A percentile compares a stretch with the other conserved stretches of the same genome.
Evolutionary conservation across 1,140 invertebrate species (phyloP).

Genomic region (Drosophila murphyi): DNA sequence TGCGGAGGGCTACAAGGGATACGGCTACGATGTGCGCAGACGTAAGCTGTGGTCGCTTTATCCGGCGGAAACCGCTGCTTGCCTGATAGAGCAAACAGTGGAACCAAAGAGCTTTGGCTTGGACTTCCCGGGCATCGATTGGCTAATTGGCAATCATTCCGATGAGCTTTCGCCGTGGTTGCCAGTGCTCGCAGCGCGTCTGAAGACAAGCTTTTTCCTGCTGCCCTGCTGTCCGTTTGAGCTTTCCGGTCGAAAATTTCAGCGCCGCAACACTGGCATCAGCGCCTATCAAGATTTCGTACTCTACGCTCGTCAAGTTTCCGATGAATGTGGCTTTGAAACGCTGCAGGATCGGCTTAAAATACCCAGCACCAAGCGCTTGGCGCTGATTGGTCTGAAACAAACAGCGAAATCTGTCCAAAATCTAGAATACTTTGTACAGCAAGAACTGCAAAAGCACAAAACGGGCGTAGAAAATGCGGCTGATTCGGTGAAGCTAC

Average conservation of each 20-base stretch:
- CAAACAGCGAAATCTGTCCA: constrained; percentile 57
- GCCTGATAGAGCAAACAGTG: constrained; percentile 87
- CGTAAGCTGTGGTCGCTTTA: constrained; percentile 96
- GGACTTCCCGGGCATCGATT: constrained; percentile 92
- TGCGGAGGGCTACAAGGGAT: constrained; percentile 93
- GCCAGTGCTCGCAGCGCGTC: constrained; percentile 94
- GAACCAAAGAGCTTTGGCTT: constrained; percentile 88
- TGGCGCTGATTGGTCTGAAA: constrained; percentile 91
- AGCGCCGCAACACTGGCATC: constrained; percentile 87
- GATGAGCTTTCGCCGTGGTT: constrained; percentile 99
- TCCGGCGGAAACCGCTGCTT: constrained; percentile 85
- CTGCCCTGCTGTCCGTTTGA: constrained; percentile 97
- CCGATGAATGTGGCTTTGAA: constrained; percentile 90
- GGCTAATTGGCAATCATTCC: constrained; percentile 99
- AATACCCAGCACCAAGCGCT: constrained; percentile 98
- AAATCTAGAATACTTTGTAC: constrained; percentile 85
- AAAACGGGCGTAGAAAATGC: constrained; percentile 13
- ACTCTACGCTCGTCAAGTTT: constrained; percentile 90
- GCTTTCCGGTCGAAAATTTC: constrained; percentile 94
- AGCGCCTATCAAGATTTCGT: constrained; percentile 95
- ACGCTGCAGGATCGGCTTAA: constrained; percentile 92
- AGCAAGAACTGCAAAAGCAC: constrained; percentile 57
- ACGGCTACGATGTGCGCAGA: constrained; percentile 95
- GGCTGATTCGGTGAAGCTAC: constrained; percentile 87
- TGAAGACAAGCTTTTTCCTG: constrained; percentile 91